phyloP scores from a whole-genome alignment of 2,113 vertebrate genomes.

The Poecile atricapillus region DNA sequence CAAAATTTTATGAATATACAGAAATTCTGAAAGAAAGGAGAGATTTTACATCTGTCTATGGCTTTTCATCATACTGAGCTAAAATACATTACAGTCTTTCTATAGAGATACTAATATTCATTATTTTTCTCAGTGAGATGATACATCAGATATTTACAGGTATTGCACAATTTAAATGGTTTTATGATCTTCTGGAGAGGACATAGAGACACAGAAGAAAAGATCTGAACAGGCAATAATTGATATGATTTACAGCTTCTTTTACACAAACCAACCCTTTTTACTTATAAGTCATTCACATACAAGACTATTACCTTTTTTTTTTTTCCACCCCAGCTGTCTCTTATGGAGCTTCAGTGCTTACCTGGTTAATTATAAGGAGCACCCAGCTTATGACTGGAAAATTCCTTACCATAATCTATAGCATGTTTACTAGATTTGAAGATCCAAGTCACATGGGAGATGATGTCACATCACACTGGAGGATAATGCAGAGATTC shows the following conservation, averaged over 20 bases:
- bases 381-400: neutral
- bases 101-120: neutral
- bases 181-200: neutral
- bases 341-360: neutral
- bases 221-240: neutral
- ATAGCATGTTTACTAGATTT: neutral
- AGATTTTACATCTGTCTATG: neutral
- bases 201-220: neutral
- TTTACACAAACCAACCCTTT: neutral
- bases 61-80: neutral
- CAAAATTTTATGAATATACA: neutral
- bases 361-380: neutral
- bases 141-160: neutral
- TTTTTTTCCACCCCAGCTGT: neutral
- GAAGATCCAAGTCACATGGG: neutral
- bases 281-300: neutral
- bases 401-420: neutral
- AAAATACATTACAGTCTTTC: neutral
- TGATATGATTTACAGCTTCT: neutral
- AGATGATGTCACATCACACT: neutral
- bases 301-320: neutral
- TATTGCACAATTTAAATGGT: neutral
- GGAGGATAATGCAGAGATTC: neutral
- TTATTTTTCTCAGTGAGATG: neutral
- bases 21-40: neutral